These are phyloP conservation scores for Propithecus perrieri DNA, from an alignment of 2,797 vertebrate genomes.

Conservation along the genomic window DNA sequence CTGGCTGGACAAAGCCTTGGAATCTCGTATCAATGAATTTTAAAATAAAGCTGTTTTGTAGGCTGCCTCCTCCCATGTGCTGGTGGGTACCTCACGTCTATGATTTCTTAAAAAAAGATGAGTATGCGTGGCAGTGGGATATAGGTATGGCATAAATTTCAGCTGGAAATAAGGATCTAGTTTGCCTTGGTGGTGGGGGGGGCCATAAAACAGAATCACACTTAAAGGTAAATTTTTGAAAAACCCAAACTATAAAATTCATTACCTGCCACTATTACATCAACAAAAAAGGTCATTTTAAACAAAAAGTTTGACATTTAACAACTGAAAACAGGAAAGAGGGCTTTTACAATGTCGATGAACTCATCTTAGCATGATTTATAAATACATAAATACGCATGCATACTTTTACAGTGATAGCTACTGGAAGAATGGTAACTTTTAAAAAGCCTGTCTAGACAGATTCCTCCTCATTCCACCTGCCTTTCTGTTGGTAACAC, in stretches of 20 bases:
- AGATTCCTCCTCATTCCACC: conserved; percentile 4
- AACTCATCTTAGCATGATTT: not conserved
- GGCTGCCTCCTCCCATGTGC: not conserved
- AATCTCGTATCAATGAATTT: not conserved
- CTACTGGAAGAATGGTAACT: conserved; percentile 25
- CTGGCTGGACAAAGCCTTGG: not conserved
- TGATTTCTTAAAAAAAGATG: not conserved
- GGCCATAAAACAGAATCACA: conserved; percentile 21
- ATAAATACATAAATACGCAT: conserved; percentile 64
- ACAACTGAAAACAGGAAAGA: conserved; percentile 42
- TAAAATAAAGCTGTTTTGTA: not conserved
- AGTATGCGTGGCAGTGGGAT: not conserved
- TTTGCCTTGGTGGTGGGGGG: not conserved
- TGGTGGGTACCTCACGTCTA: not conserved
- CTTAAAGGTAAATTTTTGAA: conserved; percentile 33
- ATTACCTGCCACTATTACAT: conserved; percentile 41
- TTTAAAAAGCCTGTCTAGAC: not conserved
- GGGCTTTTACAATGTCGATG: not conserved
- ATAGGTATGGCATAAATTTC: not conserved
- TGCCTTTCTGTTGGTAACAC: not conserved
- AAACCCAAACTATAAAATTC: conserved; percentile 57
- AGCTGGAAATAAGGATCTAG: conserved; percentile 1
- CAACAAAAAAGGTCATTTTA: conserved; percentile 41
- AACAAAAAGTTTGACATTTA: conserved; percentile 59
- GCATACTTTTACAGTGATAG: conserved; percentile 43